Conservation (phyloP, 2,888 invertebrate genomes). For the Masnerella sp. region DNA sequence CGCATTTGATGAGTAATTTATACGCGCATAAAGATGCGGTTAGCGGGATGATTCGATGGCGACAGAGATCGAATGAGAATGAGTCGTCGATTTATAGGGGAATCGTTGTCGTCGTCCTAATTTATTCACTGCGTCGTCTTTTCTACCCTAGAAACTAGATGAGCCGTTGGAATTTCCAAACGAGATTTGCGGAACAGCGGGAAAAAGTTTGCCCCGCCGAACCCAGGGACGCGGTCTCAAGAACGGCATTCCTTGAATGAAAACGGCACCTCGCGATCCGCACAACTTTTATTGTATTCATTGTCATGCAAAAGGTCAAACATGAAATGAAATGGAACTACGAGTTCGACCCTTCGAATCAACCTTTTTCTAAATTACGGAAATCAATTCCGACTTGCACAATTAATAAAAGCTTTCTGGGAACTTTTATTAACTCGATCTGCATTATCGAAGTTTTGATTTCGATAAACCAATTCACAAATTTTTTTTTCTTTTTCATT, state of each 20-base stretch:
- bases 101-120: constrained; percentile 45
- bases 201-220: constrained; percentile 52
- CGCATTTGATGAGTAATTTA: constrained; percentile 42
- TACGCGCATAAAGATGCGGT: constrained; percentile 40
- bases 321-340: constrained; percentile 8
- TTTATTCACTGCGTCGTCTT: constrained; percentile 62
- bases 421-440: too few species aligned
- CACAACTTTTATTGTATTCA: constrained; percentile 6
- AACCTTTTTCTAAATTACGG: not conserved
- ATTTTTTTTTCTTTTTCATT: too few species aligned
- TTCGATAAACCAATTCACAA: too few species aligned
- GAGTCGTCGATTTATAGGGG: constrained; percentile 29
- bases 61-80: constrained; percentile 39
- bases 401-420: too few species aligned
- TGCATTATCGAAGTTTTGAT: too few species aligned
- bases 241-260: constrained; percentile 22
- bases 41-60: constrained; percentile 23
- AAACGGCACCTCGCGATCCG: constrained; percentile 17
- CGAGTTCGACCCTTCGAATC: constrained; percentile 7
- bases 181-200: constrained; percentile 40
- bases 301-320: constrained; percentile 18
- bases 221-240: constrained; percentile 61
- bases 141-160: constrained; percentile 46
- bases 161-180: constrained; percentile 63
- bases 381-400: too few species aligned